Base-by-base conservation (phyloP, 2,113 vertebrate genomes). In the Amphilophus citrinellus region DNA sequence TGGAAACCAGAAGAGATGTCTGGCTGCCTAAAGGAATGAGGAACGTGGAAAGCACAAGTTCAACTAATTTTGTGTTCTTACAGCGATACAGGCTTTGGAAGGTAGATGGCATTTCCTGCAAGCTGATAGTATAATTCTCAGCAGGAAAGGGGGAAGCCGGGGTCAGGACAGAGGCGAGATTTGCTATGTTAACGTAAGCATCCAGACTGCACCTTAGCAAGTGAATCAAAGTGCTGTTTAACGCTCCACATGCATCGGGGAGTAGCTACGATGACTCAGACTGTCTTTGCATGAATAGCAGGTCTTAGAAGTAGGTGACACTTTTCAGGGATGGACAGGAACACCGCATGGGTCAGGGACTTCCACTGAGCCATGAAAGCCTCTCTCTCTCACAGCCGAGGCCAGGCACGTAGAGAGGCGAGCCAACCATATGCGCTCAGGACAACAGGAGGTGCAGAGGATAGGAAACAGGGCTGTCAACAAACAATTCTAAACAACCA, bases 1-100 rank as follows among this genome's bases (percentile, higher is more conserved):
- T 94, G 77, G 87, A 92, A 95, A 96, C 91, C 95, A 95, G 93
- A 93, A 86, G 88, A 92, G 81, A 62, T n/a, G 68, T 85, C 89
- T 94, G 91, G 90, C 86, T 47, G 84, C 80, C 47, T 79, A 7
- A 68, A 79, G 79, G 83, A 89, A 68, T 14, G 78, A 84, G 62
- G 65, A 86, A 90, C 44, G 76, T 18, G 57, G 85, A 90, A 86
- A 90, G 78, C 76, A 88, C 24, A 68, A 90, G 76, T 87, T 88
- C 82, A 88, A 88, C 80, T 84, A 37, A 92, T 91, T 90, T 83
- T n/a, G 61, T 88, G 84, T 87, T 91, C 80, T 62, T 85, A 76
- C 11, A 22, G 80, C 58, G 59, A 58, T 10, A 7, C 78, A 61
- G 58, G 68, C 61, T 84, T 77, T 84, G 79, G 68, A 84, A 87